Percentiles rank a stretch among this genome's conserved stretches.
Conservation (phyloP, 1,140 invertebrate genomes). For the Apis florea region DNA sequence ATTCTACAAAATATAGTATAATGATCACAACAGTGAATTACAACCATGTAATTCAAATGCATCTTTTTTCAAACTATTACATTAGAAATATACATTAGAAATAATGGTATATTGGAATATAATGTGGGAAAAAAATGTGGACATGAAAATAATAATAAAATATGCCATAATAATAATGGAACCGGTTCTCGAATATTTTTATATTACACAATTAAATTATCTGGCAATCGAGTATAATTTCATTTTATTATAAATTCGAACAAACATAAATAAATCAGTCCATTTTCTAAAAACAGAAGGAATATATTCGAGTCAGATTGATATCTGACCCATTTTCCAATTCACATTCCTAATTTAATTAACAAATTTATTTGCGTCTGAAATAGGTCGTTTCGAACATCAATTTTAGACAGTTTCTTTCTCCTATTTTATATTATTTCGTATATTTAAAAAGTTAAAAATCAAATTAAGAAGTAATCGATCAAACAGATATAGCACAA, state of each 20-base stretch:
- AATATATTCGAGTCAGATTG: background rate
- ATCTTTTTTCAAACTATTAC: background rate
- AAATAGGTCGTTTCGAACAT: background rate
- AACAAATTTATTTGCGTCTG: background rate
- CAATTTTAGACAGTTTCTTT: background rate
- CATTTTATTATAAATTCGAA: no score
- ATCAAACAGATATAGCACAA: no score
- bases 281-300: no score
- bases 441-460: no score
- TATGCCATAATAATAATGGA: background rate
- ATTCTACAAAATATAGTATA: background rate
- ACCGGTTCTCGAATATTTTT: background rate
- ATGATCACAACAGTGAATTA: background rate
- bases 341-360: background rate
- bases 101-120: no score
- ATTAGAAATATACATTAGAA: no score
- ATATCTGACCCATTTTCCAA: background rate
- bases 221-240: background rate
- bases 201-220: background rate
- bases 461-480: background rate
- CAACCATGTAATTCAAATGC: background rate
- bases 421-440: background rate
- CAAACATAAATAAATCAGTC: background rate
- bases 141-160: background rate
- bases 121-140: background rate